Base-by-base conservation (phyloP, 2,113 vertebrate genomes). In the Hippocampus mohnikei region DNA sequence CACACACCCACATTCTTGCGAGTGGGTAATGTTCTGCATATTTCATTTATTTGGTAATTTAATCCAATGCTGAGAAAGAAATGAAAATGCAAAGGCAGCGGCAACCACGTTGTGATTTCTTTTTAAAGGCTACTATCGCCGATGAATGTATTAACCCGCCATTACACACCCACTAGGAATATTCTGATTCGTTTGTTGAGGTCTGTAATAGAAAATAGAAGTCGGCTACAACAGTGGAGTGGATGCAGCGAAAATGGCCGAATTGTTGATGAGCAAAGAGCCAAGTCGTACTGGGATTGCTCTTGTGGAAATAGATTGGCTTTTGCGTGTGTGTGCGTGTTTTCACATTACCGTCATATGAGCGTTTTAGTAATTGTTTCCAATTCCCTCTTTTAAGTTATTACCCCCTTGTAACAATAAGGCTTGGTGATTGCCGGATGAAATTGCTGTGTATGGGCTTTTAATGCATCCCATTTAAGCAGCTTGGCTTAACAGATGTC, bases 41-140 rank as follows among this genome's bases (percentile, higher is more conserved):
- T 95, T 95, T 95, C 92, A 95, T 95, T 95, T 94, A 95, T 95
- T 95, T 96, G 92, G 92, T 93, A 94, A 95, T 96, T 95, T 96
- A 94, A 95, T 95, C 94, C 92, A 92, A 69, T 69, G 93, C 83
- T 88, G 92, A 93, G 91, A 90, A 91, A 93, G 78, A 77, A 88
- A 87, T 83, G 81, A 93, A 92, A 94, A 93, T 91, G 90, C 85
- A 91, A 89, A 91, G 91, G 90, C 90, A 88, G 85, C 87, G 81
- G 88, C 83, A 89, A 76, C 59, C 90, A 88, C 85, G 81, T 91
- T 92, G 94, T 94, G 92, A 95, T 95, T 95, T 81, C 83, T 77
- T 86, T 95, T 94, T 95, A 94, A 94, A 94, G 92, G 93, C 95
- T 94, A 94, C 73, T 69, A 67, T 37, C 33, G 80, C 78, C 5